Evolutionary conservation across 2,888 invertebrate species (phyloP), one percentile per base, ranked within the genome.

Genomic region (Panzeria rudis): DNA sequence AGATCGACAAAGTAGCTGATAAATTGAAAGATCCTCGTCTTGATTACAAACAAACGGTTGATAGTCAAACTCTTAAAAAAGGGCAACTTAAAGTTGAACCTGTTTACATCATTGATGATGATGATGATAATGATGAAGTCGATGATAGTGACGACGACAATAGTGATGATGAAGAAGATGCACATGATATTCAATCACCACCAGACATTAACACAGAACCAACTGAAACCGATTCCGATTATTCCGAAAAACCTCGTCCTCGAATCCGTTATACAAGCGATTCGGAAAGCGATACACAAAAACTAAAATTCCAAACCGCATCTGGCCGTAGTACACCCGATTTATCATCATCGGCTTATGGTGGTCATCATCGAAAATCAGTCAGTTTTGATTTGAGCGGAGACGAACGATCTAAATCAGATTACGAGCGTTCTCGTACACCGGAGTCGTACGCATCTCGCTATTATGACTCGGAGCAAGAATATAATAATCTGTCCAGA

Each of bases 301-400:
- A 66, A 15, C n/a, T 64, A 1, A 72, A 82, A 25, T 66, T 87
- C 32, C 80, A 83, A 52, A 80, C 86, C 29, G 88, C 88, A 62
- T 92, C 92, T 0, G 92, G 92, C 2, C 90, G 91, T 50, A 92
- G 92, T 56, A 91, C 91, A 3, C 92, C 92, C 0, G 92, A 91
- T 52, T 56, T 88, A 1, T 84, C 88, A 3, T 81, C 77, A 4
- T 73, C 83, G 5, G 56, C 68, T 9, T 84, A 81, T 23, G 73
- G 69, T 9, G 89, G 90, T 3, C 87, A 88, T 4, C 92, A 92
- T 84, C 90, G 93, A 1, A 93, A 93, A 86, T 92, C 93, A 0
- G 93, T 93, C 0, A 93, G 93, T 76, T 93, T 93, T 54, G 93
- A 93, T 84, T 88, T 93, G 7, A 92, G 92, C 35, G 92, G 92